These are phyloP conservation scores for Hylaeus anthracinus DNA, from an alignment of 1,140 invertebrate genomes.

Conservation along the genomic window DNA sequence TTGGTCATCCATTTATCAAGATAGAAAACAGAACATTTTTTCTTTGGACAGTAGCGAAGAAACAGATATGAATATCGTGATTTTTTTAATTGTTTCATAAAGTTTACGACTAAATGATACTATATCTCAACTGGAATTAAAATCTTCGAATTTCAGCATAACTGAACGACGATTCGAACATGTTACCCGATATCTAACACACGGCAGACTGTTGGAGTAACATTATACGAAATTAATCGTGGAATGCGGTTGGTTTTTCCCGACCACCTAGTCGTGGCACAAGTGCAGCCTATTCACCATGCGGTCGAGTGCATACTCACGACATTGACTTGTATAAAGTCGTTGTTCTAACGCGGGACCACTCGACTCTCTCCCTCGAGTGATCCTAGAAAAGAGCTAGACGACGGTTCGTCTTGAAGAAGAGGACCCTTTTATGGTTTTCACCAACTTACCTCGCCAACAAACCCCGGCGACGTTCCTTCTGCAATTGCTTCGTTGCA, in stretches of 20 bases:
- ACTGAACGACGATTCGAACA: neutral
- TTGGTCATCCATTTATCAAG: too few relatives aligned
- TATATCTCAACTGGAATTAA: too few relatives aligned
- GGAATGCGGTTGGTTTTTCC: conserved; percentile 18
- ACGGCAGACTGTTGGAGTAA: neutral
- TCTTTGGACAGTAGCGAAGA: too few relatives aligned
- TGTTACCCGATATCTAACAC: neutral
- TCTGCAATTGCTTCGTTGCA: neutral
- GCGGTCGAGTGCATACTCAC: conserved; percentile 35
- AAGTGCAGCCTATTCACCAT: conserved; percentile 39
- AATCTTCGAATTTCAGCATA: too few relatives aligned
- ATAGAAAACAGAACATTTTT: too few relatives aligned
- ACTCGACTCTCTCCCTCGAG: conserved; percentile 37
- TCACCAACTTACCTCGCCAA: conserved; percentile 19
- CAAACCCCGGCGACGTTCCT: neutral
- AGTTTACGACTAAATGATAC: too few relatives aligned
- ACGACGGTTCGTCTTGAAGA: conserved; percentile 31
- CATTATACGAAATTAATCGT: neutral
- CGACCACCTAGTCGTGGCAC: conserved; percentile 7
- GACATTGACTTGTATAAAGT: conserved; percentile 54
- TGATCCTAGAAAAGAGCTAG: conserved; percentile 43
- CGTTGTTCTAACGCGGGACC: conserved; percentile 45
- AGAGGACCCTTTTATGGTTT: conserved; percentile 42
- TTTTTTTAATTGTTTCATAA: too few relatives aligned
- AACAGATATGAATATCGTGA: too few relatives aligned